These are phyloP conservation scores for Caprella mutica DNA, from an alignment of 2,888 invertebrate genomes.

Conservation along the genomic window DNA sequence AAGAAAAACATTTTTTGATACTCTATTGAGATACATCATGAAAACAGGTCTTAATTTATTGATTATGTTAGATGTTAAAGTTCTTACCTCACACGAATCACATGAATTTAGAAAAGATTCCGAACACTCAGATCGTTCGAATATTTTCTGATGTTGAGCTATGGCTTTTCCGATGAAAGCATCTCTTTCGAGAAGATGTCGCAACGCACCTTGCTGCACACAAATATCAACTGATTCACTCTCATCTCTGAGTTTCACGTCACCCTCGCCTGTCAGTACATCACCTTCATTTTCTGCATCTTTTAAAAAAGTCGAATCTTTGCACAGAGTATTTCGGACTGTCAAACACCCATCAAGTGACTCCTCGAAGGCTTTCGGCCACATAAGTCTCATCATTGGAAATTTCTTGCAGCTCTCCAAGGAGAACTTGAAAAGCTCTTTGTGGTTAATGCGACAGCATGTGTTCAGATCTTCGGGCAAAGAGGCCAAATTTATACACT, in stretches of 20 bases:
- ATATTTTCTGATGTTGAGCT: slow-evolving; percentile 1
- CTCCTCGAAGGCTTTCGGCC: neutral
- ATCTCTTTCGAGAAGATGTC: slow-evolving; percentile 1
- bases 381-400: neutral
- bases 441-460: neutral
- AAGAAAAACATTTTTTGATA: too few species aligned
- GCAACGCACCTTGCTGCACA: neutral
- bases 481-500: too few species aligned
- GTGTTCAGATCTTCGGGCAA: too few species aligned
- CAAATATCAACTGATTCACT: neutral
- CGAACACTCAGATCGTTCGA: too few species aligned
- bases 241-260: neutral
- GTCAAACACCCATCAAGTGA: neutral
- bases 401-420: neutral
- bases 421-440: neutral
- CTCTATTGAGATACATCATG: too few species aligned
- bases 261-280: neutral
- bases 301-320: too few species aligned
- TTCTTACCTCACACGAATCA: too few species aligned
- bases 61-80: too few species aligned
- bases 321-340: neutral
- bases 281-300: neutral
- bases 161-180: neutral
- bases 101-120: too few species aligned
- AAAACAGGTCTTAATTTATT: too few species aligned